Conservation (phyloP, 1,140 invertebrate genomes). For the Diprion similis region DNA sequence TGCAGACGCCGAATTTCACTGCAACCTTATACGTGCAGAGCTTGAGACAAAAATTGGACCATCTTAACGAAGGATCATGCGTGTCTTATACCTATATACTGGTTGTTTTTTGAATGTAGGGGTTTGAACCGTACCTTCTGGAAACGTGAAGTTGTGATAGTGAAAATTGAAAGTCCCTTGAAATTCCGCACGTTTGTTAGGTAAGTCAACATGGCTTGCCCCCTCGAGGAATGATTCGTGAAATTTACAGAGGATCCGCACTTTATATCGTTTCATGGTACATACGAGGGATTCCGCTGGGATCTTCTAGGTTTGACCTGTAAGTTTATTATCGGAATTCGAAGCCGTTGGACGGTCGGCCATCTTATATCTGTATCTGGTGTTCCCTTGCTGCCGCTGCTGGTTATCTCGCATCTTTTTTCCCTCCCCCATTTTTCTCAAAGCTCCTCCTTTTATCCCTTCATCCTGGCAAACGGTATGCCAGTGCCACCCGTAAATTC, state of each 20-base stretch:
- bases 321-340: not conserved
- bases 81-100: no score
- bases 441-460: not conserved
- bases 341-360: not conserved
- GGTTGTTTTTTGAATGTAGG: no score
- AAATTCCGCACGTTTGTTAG: no score
- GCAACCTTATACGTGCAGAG: no score
- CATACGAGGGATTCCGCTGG: not conserved
- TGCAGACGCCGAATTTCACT: no score
- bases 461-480: slow-evolving; percentile 8
- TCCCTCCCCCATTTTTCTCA: slow-evolving; percentile 5
- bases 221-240: no score
- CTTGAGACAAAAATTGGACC: no score
- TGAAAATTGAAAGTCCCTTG: no score
- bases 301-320: not conserved
- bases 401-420: slow-evolving; percentile 12
- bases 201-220: no score
- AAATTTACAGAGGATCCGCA: not conserved
- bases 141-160: no score
- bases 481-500: slow-evolving; percentile 43
- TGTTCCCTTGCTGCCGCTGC: slow-evolving; percentile 8
- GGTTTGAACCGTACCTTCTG: no score
- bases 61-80: no score
- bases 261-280: not conserved
- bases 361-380: slow-evolving; percentile 21